phyloP scores from a whole-genome alignment of 2,797 vertebrate species.

The Enteromius paludinosus region DNA sequence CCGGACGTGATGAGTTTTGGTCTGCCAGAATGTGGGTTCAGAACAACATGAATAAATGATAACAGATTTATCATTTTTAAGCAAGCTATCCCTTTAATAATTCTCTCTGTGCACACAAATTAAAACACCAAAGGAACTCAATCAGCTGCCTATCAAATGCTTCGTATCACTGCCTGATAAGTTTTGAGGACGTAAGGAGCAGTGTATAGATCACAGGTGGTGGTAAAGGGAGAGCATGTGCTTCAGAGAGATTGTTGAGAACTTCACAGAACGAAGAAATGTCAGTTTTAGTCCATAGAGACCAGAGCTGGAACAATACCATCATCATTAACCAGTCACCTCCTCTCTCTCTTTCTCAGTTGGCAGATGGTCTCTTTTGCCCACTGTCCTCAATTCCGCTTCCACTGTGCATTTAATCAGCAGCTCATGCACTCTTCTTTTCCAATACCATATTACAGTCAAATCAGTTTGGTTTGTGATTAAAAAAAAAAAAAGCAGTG shows the following conservation, averaged over 20 bases:
- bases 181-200: not conserved
- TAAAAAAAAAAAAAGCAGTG: not conserved
- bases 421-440: slow-evolving; percentile 17
- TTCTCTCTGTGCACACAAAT: not conserved
- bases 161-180: not conserved
- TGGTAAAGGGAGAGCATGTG: not conserved
- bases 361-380: slow-evolving; percentile 43
- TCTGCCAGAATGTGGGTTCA: not conserved
- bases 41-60: not conserved
- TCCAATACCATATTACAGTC: slow-evolving; percentile 36
- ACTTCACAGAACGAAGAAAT: slow-evolving; percentile 37
- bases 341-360: slow-evolving; percentile 38
- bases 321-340: slow-evolving; percentile 29
- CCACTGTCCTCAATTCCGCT: slow-evolving; percentile 54
- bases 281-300: slow-evolving; percentile 27
- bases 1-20: too few species aligned
- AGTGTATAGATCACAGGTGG: not conserved
- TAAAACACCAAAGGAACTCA: not conserved
- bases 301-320: slow-evolving; percentile 37
- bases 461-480: slow-evolving; percentile 21
- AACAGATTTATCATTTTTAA: not conserved
- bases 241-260: not conserved
- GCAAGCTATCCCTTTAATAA: not conserved
- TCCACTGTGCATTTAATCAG: slow-evolving; percentile 40
- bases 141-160: not conserved